These are phyloP conservation scores for Morelia viridis DNA, from an alignment of 2,797 vertebrate species.

Conservation along the genomic window DNA sequence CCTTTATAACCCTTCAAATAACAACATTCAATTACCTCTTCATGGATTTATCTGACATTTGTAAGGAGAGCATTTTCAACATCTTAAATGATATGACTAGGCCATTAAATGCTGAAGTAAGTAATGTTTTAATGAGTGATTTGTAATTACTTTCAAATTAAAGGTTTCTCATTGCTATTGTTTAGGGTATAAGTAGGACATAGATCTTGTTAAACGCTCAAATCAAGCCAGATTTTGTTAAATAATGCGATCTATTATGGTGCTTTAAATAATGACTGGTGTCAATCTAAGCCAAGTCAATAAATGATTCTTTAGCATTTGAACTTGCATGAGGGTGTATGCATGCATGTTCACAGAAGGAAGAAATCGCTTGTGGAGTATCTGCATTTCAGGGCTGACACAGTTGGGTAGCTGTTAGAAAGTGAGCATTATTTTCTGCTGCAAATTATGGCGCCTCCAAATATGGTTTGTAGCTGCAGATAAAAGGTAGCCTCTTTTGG, in stretches of 20 bases:
- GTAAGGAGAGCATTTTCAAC: conserved; percentile 42
- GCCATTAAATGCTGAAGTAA: conserved; percentile 59
- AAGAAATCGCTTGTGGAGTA: conserved; percentile 16
- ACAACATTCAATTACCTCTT: conserved; percentile 49
- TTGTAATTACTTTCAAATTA: conserved; percentile 72
- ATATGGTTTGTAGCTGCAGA: conserved; percentile 41
- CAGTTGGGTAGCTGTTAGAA: conserved; percentile 18
- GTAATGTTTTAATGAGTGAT: conserved; percentile 61
- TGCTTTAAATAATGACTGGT: conserved; percentile 18
- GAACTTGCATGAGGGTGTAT: not conserved
- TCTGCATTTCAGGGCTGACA: conserved; percentile 13
- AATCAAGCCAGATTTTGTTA: conserved; percentile 59
- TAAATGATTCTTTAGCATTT: conserved; percentile 31
- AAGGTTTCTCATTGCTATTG: conserved; percentile 57
- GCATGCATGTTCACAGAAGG: not conserved
- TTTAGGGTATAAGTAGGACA: conserved; percentile 54
- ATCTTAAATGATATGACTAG: conserved; percentile 53
- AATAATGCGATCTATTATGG: conserved; percentile 36
- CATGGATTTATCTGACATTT: conserved; percentile 47
- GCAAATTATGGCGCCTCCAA: conserved; percentile 9
- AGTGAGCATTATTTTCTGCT: not conserved
- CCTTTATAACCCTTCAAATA: conserved; percentile 1
- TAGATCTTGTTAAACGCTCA: conserved; percentile 66
- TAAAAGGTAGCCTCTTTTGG: not conserved
- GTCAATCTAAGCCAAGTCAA: not conserved